A percentile compares a stretch with the other conserved stretches of the same genome.
phyloP scores from a whole-genome alignment of 2,888 invertebrate genomes.

The Netelia melanura region DNA sequence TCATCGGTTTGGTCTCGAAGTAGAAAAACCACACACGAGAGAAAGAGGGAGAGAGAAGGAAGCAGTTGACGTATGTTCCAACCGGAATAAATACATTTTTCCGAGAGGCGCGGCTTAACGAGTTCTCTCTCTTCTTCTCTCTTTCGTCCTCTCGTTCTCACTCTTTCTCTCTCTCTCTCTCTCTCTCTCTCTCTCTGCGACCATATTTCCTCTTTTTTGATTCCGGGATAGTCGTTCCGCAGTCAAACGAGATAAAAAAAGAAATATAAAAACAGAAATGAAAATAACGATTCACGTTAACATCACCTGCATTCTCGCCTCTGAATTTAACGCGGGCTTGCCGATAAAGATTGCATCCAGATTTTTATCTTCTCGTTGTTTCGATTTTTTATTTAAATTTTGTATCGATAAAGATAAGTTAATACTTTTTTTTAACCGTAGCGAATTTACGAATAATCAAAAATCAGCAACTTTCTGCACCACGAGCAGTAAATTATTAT shows the following conservation, averaged over 20 bases:
- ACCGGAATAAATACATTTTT: constrained; percentile 54
- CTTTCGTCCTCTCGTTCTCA: not conserved
- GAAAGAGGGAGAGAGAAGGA: constrained; percentile 28
- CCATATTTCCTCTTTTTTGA: not conserved
- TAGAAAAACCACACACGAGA: constrained; percentile 11
- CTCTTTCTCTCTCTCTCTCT: constrained; percentile 12
- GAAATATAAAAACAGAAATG: too few relatives aligned
- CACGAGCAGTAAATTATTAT: too few relatives aligned
- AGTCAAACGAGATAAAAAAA: not conserved
- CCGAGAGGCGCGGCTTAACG: constrained; percentile 55
- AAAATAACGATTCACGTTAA: too few relatives aligned
- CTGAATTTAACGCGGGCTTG: not conserved
- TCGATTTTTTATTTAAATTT: not conserved
- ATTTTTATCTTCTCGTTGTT: not conserved
- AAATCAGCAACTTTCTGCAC: not conserved
- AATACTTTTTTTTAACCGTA: not conserved
- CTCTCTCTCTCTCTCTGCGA: not conserved
- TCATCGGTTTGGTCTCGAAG: constrained; percentile 38
- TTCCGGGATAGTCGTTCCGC: not conserved
- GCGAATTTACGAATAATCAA: not conserved
- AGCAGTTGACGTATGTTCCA: constrained; percentile 40
- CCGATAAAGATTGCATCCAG: not conserved
- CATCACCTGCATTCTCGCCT: not conserved
- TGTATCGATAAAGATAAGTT: not conserved
- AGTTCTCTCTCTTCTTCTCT: constrained; percentile 31